Evolutionary conservation across 2,113 vertebrate species (phyloP).

Genomic region (Agapornis roseicollis): DNA sequence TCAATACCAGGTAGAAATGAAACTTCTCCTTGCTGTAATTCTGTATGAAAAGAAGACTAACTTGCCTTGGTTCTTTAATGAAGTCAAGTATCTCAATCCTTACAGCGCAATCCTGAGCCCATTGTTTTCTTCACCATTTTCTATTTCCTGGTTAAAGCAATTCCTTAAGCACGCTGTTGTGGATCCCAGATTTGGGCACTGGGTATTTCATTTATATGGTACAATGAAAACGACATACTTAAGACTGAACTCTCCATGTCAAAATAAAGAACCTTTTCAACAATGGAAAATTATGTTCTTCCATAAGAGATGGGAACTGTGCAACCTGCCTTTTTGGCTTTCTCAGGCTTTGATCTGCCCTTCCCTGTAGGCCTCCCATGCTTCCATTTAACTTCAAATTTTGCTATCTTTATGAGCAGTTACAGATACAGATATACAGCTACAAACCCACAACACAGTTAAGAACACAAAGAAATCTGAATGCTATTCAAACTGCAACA

Average conservation of each 20-base stretch:
- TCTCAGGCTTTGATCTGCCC: background rate
- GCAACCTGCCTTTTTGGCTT: background rate
- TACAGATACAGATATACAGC: background rate
- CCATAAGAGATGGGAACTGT: background rate
- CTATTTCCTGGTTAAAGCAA: background rate
- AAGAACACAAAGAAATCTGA: background rate
- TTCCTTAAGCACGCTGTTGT: background rate
- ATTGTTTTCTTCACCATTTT: background rate
- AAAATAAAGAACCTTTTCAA: background rate
- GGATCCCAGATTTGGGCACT: background rate
- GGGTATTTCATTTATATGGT: background rate
- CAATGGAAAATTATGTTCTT: background rate
- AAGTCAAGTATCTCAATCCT: background rate
- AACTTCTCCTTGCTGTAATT: background rate
- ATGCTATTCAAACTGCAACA: background rate
- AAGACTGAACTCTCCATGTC: rapidly evolving
- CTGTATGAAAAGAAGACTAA: background rate
- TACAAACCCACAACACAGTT: background rate
- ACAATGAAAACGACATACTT: background rate
- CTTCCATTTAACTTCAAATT: background rate
- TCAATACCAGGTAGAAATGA: background rate
- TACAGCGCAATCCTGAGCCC: background rate
- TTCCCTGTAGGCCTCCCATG: background rate
- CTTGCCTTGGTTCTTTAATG: background rate
- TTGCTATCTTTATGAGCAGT: background rate